phyloP scores from a whole-genome alignment of 2,888 invertebrate species.

The Auanema freiburgensis region DNA sequence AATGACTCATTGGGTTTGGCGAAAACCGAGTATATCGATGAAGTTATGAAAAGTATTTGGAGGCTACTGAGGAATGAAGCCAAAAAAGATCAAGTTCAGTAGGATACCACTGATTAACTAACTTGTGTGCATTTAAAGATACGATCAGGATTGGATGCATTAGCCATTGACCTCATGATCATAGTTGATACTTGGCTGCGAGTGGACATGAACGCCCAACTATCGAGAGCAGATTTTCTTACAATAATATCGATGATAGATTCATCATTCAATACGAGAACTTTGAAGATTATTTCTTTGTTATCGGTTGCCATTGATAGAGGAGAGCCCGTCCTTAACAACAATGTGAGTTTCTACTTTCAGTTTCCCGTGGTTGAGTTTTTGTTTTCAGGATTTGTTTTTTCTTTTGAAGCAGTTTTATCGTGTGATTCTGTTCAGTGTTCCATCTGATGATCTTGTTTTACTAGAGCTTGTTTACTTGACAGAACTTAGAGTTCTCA shows the following conservation, averaged over 20 bases:
- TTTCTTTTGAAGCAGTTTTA: constrained; percentile 49
- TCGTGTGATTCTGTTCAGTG: constrained; percentile 51
- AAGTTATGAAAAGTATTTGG: constrained; percentile 17
- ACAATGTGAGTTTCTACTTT: constrained; percentile 18
- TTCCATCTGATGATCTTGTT: constrained; percentile 37
- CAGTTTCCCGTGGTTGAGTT: not conserved
- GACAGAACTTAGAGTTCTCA: constrained; percentile 19
- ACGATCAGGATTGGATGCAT: constrained; percentile 49
- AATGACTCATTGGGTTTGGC: constrained; percentile 27
- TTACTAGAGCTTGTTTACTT: constrained; percentile 40
- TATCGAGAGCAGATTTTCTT: constrained; percentile 15
- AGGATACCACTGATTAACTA: not conserved
- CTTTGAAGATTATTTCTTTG: constrained; percentile 28
- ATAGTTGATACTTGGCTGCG: constrained; percentile 55
- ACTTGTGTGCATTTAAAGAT: constrained; percentile 16
- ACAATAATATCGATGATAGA: constrained; percentile 27
- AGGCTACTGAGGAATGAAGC: constrained; percentile 13
- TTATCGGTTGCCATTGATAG: constrained; percentile 25
- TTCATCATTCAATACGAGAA: constrained; percentile 25
- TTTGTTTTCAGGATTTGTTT: constrained; percentile 42
- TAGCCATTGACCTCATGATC: constrained; percentile 53
- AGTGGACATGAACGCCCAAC: constrained; percentile 22
- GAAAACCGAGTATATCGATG: constrained; percentile 18
- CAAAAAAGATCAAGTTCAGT: constrained; percentile 32
- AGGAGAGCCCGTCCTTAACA: constrained; percentile 18